Percentiles rank a stretch among this genome's conserved stretches.
phyloP scores from a whole-genome alignment of 2,888 invertebrate species.

The Isoperla grammatica region DNA sequence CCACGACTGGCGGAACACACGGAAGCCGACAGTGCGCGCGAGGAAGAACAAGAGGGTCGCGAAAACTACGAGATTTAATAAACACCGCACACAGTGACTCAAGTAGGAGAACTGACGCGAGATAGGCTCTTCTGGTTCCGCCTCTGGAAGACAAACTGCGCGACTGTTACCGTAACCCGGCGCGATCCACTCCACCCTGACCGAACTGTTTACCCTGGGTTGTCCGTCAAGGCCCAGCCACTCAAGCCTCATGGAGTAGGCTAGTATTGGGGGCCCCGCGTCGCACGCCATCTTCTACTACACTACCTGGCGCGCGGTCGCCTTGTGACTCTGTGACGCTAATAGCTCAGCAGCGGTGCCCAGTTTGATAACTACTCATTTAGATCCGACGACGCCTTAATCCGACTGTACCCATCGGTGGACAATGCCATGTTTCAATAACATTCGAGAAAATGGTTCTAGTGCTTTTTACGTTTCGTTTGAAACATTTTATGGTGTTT shows the following conservation, averaged over 20 bases:
- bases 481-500: too few species aligned
- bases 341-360: too few species aligned
- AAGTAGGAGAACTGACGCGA: constrained; percentile 37
- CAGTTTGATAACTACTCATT: too few species aligned
- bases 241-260: constrained; percentile 30
- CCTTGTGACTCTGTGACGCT: neutral
- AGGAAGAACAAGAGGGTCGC: constrained; percentile 17
- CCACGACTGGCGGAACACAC: constrained; percentile 7
- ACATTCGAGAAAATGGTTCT: too few species aligned
- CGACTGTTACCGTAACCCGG: constrained; percentile 19
- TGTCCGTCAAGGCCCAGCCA: constrained; percentile 31
- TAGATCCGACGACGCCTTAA: too few species aligned
- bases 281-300: constrained; percentile 24
- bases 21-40: constrained; percentile 19
- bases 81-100: constrained; percentile 7
- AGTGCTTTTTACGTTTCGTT: too few species aligned
- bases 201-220: constrained; percentile 26
- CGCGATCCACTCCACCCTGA: constrained; percentile 25
- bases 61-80: constrained; percentile 16
- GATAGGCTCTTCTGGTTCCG: constrained; percentile 36
- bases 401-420: too few species aligned
- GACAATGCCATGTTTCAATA: too few species aligned
- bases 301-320: constrained; percentile 5
- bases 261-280: constrained; percentile 17
- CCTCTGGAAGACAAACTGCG: constrained; percentile 22